Percentiles rank a stretch among this genome's conserved stretches.
Evolutionary conservation across 2,797 vertebrate species (phyloP).

Genomic region (Pampus argenteus): DNA sequence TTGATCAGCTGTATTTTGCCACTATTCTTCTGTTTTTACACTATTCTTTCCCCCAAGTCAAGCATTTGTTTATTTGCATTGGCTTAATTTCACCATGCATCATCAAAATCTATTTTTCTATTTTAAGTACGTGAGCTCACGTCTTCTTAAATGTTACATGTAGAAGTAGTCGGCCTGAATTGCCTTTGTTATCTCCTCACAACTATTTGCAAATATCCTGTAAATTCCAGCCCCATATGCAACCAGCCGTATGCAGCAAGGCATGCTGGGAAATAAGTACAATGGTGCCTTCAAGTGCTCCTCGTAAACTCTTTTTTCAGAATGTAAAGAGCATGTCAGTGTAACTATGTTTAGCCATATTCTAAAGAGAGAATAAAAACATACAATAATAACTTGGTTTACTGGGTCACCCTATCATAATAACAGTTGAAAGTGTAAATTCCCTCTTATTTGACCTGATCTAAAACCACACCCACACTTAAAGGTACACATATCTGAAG

Average conservation of each 20-base stretch:
- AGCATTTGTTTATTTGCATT: not conserved
- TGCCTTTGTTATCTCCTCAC: not conserved
- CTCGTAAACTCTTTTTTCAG: not conserved
- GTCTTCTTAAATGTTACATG: not conserved
- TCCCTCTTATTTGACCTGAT: not conserved
- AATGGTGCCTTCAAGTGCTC: constrained; percentile 58
- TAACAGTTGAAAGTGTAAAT: constrained; percentile 2
- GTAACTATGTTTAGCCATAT: not conserved
- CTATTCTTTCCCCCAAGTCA: not conserved
- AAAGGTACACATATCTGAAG: not conserved
- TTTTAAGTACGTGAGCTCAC: too few relatives aligned
- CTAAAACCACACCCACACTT: not conserved
- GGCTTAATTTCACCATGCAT: not conserved
- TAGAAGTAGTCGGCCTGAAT: not conserved
- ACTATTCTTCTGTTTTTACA: not conserved
- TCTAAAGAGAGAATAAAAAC: not conserved
- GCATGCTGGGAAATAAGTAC: constrained; percentile 75
- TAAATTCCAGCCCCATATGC: constrained; percentile 40
- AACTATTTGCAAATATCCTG: constrained; percentile 6
- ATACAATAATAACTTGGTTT: not conserved
- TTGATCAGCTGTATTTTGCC: not conserved
- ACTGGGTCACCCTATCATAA: not conserved
- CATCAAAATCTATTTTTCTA: not conserved
- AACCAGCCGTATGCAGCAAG: constrained; percentile 45
- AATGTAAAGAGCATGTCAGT: not conserved